Conservation (phyloP, 2,113 vertebrate genomes). For the Xerus inauris region DNA sequence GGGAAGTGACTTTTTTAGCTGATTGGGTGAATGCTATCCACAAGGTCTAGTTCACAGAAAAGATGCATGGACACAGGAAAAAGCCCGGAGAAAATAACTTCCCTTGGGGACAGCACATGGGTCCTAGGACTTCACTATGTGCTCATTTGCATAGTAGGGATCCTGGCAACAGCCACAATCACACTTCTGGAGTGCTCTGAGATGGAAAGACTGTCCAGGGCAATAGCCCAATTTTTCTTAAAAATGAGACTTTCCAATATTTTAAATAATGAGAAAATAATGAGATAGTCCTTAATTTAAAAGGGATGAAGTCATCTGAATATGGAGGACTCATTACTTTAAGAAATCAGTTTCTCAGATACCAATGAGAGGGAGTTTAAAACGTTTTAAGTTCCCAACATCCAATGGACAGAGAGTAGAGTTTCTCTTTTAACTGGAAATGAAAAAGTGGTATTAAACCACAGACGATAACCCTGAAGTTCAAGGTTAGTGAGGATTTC, state of each 20-base stretch:
- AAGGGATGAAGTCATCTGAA: neutral
- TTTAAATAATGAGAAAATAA: neutral
- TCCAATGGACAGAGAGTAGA: neutral
- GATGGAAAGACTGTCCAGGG: neutral
- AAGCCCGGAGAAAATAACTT: neutral
- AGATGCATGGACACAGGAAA: neutral
- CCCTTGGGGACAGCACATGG: neutral
- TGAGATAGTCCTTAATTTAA: neutral
- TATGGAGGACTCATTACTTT: neutral
- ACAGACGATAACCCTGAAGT: slow-evolving; percentile 34
- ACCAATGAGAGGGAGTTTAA: neutral
- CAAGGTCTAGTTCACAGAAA: neutral
- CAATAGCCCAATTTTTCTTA: neutral
- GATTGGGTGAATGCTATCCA: neutral
- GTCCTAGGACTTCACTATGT: neutral
- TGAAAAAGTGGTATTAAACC: slow-evolving; percentile 30
- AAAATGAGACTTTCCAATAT: neutral
- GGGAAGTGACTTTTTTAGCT: neutral
- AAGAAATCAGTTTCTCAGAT: neutral
- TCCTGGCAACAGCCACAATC: neutral
- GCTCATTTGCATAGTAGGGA: neutral
- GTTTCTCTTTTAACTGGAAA: slow-evolving; percentile 49
- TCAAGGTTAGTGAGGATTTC: slow-evolving; percentile 53
- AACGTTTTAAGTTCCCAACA: neutral
- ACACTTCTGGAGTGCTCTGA: neutral